Conservation (phyloP, 2,113 vertebrate genomes). For the Apus apus region DNA sequence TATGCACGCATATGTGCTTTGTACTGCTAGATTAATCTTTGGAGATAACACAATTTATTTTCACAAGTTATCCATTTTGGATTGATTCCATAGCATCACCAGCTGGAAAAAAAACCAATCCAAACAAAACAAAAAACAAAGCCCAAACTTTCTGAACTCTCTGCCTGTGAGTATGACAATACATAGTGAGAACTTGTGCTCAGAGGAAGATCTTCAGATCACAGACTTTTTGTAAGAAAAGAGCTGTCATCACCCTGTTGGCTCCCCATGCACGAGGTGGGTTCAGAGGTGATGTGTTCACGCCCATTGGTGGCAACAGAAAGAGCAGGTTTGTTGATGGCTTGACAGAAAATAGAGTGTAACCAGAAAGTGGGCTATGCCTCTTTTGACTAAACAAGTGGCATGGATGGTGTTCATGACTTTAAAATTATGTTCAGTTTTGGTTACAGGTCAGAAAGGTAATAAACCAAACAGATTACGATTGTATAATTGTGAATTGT, state of each 20-base stretch:
- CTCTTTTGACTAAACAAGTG: not conserved
- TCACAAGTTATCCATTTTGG: not conserved
- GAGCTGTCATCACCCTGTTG: not conserved
- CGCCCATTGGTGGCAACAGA: not conserved
- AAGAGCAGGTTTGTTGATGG: not conserved
- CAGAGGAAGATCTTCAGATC: not conserved
- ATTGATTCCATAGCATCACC: not conserved
- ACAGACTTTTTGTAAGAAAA: not conserved
- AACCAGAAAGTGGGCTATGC: not conserved
- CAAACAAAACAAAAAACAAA: not conserved
- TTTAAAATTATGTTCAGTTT: not conserved
- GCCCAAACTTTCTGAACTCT: not conserved
- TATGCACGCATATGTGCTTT: conserved; percentile 21
- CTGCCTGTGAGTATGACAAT: not conserved
- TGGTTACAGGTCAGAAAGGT: not conserved
- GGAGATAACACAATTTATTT: not conserved
- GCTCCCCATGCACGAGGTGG: not conserved
- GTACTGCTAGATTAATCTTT: not conserved
- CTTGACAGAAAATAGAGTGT: not conserved
- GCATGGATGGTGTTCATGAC: not conserved
- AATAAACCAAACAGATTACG: not conserved
- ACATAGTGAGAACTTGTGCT: not conserved
- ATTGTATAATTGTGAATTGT: not conserved
- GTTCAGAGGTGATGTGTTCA: not conserved
- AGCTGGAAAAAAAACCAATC: not conserved